Evolutionary conservation across 2,888 invertebrate genomes (phyloP), one percentile per base, ranked within the genome.

Genomic region (Chaetogeoica ovagalla): DNA sequence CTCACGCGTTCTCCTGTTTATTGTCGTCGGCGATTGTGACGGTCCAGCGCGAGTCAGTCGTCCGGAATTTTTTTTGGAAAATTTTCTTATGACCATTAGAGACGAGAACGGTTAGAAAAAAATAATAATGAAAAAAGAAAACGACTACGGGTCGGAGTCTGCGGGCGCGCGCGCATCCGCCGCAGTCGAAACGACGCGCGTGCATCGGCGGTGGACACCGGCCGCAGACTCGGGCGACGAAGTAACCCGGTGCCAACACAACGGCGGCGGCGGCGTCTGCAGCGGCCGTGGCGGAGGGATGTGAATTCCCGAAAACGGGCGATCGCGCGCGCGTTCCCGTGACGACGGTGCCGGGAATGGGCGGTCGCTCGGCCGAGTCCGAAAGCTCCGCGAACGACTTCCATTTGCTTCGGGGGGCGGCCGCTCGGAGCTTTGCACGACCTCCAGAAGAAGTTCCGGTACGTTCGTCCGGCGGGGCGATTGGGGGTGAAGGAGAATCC

Each of bases 141-240:
- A 30, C 30, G 30, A 30, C 30, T 30, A 30, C 30, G 30, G 30
- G 55, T 5, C n/a, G n/a, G 68, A 66, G 57, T 2, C 37, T 39
- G 55, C 63, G 21, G 21, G 9, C 48, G 48, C 15, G 19, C 19
- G 23, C 23, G 73, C 17, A 15, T 17, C 21, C 59, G 30, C 48
- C 37, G 65, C 19, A 4, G 30, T 30, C 19, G 37, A 62, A 52
- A 55, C 77, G 77, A 55, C 77, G 70, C 48, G 55, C 77, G 77
- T 77, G 69, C 70, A 37, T 23, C 55, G 39, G 48, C 69, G 77
- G 70, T 37, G 37, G 62, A 39, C 69, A 70, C 60, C 70, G 77
- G 77, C 52, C 62, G 68, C 69, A 70, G 62, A 77, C 77, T 77
- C 77, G 68, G 19, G 48, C 48, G 48, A 4, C 66, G 30, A 30